A percentile compares a stretch with the other conserved stretches of the same genome.
phyloP scores from a whole-genome alignment of 1,140 invertebrate species.

The Cydia splendana region DNA sequence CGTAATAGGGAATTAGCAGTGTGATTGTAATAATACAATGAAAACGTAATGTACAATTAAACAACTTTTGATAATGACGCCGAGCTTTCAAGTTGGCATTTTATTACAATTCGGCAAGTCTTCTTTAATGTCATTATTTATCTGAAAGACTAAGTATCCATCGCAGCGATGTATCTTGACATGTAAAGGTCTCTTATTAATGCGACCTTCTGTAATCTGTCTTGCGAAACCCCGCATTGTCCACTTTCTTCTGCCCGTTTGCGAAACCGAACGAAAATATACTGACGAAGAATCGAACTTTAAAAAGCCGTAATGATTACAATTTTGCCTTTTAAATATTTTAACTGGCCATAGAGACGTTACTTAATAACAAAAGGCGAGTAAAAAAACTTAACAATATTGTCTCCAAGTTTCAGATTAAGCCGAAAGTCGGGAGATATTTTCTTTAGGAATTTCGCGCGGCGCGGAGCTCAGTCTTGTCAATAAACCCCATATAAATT shows the following conservation, averaged over 20 bases:
- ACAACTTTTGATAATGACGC: no score
- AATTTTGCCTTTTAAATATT: slow-evolving; percentile 28
- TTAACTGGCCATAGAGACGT: slow-evolving; percentile 31
- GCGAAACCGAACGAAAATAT: slow-evolving; percentile 44
- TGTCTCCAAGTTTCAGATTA: slow-evolving; percentile 68
- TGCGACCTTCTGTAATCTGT: slow-evolving; percentile 74
- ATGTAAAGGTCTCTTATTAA: slow-evolving; percentile 69
- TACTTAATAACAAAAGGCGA: slow-evolving; percentile 26
- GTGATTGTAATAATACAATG: neutral
- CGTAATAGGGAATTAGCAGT: no score
- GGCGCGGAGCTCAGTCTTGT: slow-evolving; percentile 62
- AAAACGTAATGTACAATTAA: neutral
- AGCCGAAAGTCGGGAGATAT: slow-evolving; percentile 61
- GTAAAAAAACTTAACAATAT: slow-evolving; percentile 69
- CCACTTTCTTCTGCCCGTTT: slow-evolving; percentile 67
- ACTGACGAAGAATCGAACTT: slow-evolving; percentile 36
- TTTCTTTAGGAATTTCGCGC: slow-evolving; percentile 69
- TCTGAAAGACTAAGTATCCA: slow-evolving; percentile 12
- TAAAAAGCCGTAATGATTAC: slow-evolving; percentile 33
- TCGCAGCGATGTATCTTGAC: slow-evolving; percentile 32
- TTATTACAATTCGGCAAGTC: neutral
- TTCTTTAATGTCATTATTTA: slow-evolving; percentile 9
- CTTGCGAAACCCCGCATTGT: slow-evolving; percentile 73
- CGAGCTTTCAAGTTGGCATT: neutral
- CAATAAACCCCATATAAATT: slow-evolving; percentile 78